phyloP scores from a whole-genome alignment of 2,113 vertebrate genomes.

The Sylvia atricapilla region DNA sequence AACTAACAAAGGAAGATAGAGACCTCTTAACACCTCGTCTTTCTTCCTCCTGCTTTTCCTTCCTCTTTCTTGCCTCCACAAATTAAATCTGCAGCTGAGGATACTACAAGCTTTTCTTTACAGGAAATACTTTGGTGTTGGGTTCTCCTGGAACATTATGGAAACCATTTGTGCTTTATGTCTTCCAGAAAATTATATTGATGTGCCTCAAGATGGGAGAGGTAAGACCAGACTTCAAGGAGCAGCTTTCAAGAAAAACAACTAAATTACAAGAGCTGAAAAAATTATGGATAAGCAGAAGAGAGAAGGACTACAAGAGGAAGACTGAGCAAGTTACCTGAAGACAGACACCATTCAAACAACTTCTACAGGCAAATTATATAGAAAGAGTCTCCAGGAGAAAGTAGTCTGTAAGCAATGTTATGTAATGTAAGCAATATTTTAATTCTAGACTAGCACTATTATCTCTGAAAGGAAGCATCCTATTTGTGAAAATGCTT shows the following conservation, averaged over 20 bases:
- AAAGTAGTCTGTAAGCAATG: constrained; percentile 67
- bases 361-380: neutral
- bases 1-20: neutral
- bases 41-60: neutral
- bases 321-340: neutral
- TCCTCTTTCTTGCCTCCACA: neutral
- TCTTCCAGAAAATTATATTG: constrained; percentile 64
- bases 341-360: neutral
- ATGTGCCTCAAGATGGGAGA: constrained; percentile 77
- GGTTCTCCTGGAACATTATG: neutral
- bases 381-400: neutral
- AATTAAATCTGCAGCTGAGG: neutral
- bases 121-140: neutral
- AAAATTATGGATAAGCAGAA: neutral
- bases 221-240: constrained; percentile 30
- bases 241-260: constrained; percentile 43
- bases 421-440: constrained; percentile 73
- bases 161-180: neutral
- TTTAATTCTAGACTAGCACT: constrained; percentile 39
- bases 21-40: neutral
- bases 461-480: constrained; percentile 13
- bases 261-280: neutral
- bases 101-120: neutral
- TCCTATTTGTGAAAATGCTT: neutral
- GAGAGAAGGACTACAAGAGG: neutral